Base-by-base conservation (phyloP, 92 coral and sea anemone species). In the Porites lobata region DNA sequence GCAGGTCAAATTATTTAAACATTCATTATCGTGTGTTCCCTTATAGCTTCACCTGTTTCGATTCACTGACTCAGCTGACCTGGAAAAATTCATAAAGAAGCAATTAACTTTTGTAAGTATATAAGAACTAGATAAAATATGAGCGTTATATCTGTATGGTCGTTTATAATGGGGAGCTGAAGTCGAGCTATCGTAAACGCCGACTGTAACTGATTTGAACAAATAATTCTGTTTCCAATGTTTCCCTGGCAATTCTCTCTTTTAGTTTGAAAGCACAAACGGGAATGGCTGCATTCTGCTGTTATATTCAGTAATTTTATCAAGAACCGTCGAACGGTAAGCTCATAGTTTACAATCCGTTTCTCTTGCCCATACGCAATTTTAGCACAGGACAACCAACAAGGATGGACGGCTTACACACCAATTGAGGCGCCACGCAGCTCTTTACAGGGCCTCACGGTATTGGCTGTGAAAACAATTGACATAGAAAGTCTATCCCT, bases 221-320 rank as follows among this genome's bases (percentile, higher is more conserved):
- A 64, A 12, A 15, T 53, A 29, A 8, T 47, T 56, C 21, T 38
- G 52, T 47, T 9, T 72, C 14, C n/a, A 58, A 20, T 17, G 7
- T 66, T 53, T 21, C 53, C n/a, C 13, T 20, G 47, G 53, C 32
- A 62, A 19, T 72, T 77, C n/a, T 76, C 47, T 38, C 52, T 70
- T 80, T 17, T 72, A 94, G 97, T 94, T 94, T 80, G 97, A 94
- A 86, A 94, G 91, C 84, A 92, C 94, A 69, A 92, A 90, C 66
- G 97, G 97, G 57, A 91, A 92, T 87, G 97, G 97, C 70, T 92
- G 95, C 79, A 90, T 94, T 58, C 38, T 94, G 85, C 81, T 94
- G 67, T 76, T 94, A 67, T 94, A 92, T 82, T 94, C 97, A 17
- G 94, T 90, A 38, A 94, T 94, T 38, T 85, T 94, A 22, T 94